These are phyloP conservation scores for Battus philenor DNA, from an alignment of 1,140 invertebrate species.

Conservation along the genomic window DNA sequence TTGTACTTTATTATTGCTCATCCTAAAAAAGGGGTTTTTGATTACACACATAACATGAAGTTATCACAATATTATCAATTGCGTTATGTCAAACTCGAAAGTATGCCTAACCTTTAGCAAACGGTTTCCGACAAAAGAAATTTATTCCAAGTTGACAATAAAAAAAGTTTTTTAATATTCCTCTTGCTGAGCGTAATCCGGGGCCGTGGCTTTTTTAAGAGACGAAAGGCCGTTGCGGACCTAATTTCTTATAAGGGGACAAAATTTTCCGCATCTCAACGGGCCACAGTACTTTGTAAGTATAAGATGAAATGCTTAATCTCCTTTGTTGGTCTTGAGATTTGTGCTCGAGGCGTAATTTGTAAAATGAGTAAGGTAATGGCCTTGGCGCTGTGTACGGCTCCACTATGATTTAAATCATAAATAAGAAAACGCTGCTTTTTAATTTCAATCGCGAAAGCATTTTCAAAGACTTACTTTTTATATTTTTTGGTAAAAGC, in stretches of 20 bases:
- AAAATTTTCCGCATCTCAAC: slow-evolving; percentile 5
- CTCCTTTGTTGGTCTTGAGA: slow-evolving; percentile 11
- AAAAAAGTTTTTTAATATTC: slow-evolving; percentile 14
- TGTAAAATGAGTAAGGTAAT: slow-evolving; percentile 1
- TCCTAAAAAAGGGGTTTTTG: too few species aligned
- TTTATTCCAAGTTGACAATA: slow-evolving; percentile 10
- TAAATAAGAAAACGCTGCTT: neutral
- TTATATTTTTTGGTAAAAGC: neutral
- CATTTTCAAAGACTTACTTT: too few species aligned
- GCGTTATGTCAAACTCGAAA: neutral
- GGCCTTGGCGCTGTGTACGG: too few species aligned
- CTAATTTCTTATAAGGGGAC: slow-evolving; percentile 11
- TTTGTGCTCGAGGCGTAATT: slow-evolving; percentile 4
- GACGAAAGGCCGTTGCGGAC: slow-evolving; percentile 6
- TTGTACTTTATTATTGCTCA: too few species aligned
- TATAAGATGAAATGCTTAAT: slow-evolving; percentile 15
- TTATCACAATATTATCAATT: too few species aligned
- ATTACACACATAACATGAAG: too few species aligned
- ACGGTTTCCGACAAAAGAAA: slow-evolving; percentile 6
- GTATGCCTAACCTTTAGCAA: neutral
- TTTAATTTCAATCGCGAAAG: neutral
- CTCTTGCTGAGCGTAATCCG: neutral
- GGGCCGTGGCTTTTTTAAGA: slow-evolving; percentile 1
- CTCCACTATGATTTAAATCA: too few species aligned
- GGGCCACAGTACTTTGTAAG: slow-evolving; percentile 12